Evolutionary conservation across 2,797 vertebrate species (phyloP).

Genomic region (Pangasius krempfi): DNA sequence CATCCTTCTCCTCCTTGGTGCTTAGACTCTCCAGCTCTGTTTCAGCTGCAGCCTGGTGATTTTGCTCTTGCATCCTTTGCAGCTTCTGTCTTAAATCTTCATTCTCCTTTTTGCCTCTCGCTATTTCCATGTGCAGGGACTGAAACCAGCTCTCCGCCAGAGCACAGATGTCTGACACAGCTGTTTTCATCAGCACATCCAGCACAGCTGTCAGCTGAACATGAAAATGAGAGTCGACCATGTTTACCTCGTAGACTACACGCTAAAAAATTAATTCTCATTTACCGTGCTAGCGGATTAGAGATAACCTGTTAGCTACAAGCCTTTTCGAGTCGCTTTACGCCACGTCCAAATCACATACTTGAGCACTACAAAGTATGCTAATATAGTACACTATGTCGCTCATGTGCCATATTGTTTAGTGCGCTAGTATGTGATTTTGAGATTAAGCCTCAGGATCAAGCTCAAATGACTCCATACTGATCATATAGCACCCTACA

Average conservation of each 20-base stretch:
- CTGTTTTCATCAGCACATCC: slow-evolving; percentile 43
- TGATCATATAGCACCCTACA: not conserved
- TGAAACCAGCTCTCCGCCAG: slow-evolving; percentile 43
- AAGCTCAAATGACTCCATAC: not conserved
- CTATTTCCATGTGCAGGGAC: slow-evolving; percentile 33
- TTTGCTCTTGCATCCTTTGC: slow-evolving; percentile 7
- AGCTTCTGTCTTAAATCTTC: slow-evolving; percentile 32
- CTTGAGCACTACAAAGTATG: not conserved
- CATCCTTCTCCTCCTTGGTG: slow-evolving; percentile 11
- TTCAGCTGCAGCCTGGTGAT: not conserved
- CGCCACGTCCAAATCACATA: not conserved
- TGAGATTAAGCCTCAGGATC: not conserved
- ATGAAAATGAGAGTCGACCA: slow-evolving; percentile 44
- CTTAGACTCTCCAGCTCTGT: not conserved
- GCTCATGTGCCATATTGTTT: not conserved
- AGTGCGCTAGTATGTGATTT: not conserved
- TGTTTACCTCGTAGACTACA: slow-evolving; percentile 7
- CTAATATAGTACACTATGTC: not conserved
- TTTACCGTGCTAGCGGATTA: no score
- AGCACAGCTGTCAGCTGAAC: slow-evolving; percentile 46
- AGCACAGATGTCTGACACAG: slow-evolving; percentile 42
- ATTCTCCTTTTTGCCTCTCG: slow-evolving; percentile 37
- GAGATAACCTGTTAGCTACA: not conserved
- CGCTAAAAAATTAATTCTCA: no score
- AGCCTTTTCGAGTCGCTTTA: not conserved